Conservation (phyloP, 2,113 vertebrate genomes). For the Corydoras maculifer region DNA sequence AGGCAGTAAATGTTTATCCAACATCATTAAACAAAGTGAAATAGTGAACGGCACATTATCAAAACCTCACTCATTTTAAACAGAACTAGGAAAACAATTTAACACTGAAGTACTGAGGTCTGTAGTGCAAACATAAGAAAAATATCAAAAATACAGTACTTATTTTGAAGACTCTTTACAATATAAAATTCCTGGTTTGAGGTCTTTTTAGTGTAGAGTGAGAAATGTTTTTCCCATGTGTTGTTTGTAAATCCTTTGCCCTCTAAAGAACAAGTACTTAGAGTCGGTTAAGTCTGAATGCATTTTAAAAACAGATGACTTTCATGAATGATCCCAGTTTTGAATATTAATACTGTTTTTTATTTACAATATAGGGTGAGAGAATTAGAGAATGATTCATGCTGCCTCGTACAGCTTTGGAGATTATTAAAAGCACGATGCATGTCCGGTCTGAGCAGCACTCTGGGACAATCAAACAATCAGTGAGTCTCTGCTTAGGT, state of each 20-base stretch:
- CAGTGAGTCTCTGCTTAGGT: conserved; percentile 68
- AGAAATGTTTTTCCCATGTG: too few species aligned
- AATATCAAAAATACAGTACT: conserved; percentile 39
- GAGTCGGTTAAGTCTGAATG: too few species aligned
- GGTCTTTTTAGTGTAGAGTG: neutral
- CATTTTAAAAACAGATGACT: conserved; percentile 20
- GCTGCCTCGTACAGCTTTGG: conserved; percentile 12
- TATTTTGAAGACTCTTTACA: conserved; percentile 6
- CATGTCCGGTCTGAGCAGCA: conserved; percentile 37
- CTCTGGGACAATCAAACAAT: conserved; percentile 59
- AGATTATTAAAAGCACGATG: conserved; percentile 30
- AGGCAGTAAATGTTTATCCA: conserved; percentile 36
- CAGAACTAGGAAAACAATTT: conserved; percentile 5
- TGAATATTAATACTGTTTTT: conserved; percentile 1
- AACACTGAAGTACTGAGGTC: conserved; percentile 45
- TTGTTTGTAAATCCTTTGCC: too few species aligned
- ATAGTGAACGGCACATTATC: conserved; percentile 31
- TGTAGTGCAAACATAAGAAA: conserved; percentile 45
- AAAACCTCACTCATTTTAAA: conserved; percentile 46
- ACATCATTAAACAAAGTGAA: conserved; percentile 27
- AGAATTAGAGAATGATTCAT: neutral
- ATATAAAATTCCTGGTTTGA: neutral
- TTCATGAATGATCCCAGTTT: neutral
- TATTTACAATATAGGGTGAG: conserved; percentile 1
- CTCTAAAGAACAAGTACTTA: too few species aligned